A percentile compares a stretch with the other conserved stretches of the same genome.
Evolutionary conservation across 2,888 invertebrate species (phyloP).

Genomic region (Adineta ricciae): DNA sequence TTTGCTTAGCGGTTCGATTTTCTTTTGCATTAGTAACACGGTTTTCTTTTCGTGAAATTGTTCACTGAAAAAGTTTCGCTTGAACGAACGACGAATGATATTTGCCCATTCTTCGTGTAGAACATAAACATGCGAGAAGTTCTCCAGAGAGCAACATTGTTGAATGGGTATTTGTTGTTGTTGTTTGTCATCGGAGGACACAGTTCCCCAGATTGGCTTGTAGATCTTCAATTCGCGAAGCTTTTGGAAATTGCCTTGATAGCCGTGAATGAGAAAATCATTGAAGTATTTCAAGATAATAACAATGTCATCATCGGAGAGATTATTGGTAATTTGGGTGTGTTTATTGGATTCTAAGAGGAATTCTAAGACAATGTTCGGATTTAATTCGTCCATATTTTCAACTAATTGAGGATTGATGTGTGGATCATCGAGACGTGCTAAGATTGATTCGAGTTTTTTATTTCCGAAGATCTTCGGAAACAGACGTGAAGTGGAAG

Average conservation of each 20-base stretch:
- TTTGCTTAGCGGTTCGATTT: constrained; percentile 22
- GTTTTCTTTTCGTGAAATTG: constrained; percentile 19
- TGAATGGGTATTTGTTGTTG: background rate
- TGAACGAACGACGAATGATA: constrained; percentile 26
- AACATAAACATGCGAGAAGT: constrained; percentile 14
- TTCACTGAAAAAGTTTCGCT: constrained; percentile 21
- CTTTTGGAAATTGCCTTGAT: constrained; percentile 27
- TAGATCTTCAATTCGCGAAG: constrained; percentile 29
- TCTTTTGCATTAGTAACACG: constrained; percentile 22
- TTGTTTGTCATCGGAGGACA: background rate
- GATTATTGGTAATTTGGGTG: constrained; percentile 25
- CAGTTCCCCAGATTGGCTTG: background rate
- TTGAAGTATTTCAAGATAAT: constrained; percentile 33
- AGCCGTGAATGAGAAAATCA: constrained; percentile 30
- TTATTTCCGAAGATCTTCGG: constrained; percentile 31
- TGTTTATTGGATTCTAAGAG: constrained; percentile 25
- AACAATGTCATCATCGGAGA: constrained; percentile 30
- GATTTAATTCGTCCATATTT: constrained; percentile 30
- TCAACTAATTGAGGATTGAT: constrained; percentile 28
- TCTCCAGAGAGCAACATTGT: background rate
- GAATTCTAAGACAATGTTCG: constrained; percentile 29
- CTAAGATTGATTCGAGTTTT: constrained; percentile 28
- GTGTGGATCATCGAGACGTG: constrained; percentile 30
- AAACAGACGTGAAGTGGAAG: background rate
- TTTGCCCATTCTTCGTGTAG: constrained; percentile 25